Evolutionary conservation across 2,888 invertebrate species (phyloP), one percentile per base, ranked within the genome.

Genomic region (Lapara coniferarum): DNA sequence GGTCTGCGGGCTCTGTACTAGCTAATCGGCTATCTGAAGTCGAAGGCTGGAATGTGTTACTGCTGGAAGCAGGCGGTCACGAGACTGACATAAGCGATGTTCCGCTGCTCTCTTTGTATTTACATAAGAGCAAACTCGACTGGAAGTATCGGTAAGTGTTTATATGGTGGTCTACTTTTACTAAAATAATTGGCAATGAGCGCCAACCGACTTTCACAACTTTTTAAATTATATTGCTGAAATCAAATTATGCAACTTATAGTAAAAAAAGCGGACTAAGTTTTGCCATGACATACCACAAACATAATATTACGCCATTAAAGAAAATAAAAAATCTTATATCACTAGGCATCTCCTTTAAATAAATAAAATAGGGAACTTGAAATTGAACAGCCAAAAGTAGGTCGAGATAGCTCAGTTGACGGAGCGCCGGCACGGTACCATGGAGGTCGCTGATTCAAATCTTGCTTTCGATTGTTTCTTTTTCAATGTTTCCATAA

Each of bases 11-110:
- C 0, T 95, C 97, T 0, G 97, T 98, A 0, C 74, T 98, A 10
- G 97, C 97, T 0, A 98, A 97, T 74, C 93, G 98, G 57, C 89
- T 98, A 0, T 95, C 97, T 0, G 98, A 97, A 85, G 94, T 97
- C 25, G 94, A 96, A 5, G 94, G 95, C 10, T 98, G 97, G 97
- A 97, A 95, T 79, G 96, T 98, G 0, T 88, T 98, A 66, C 87
- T 98, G 13, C 81, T 98, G 59, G 98, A 98, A 86, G 98, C 98
- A 0, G 98, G 98, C 12, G 97, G 97, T 0, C 97, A 97, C 76
- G 98, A 98, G 85, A 97, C 97, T 0, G 97, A 97, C 82, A 96
- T 97, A 66, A 96, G 97, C 0, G 98, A 98, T 84, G 97, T 98
- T 5, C 98, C 98, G 0, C 94, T 97, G 66, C 89, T 98, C n/a